Evolutionary conservation across 2,113 vertebrate species (phyloP).

Genomic region (Antennarius striatus): DNA sequence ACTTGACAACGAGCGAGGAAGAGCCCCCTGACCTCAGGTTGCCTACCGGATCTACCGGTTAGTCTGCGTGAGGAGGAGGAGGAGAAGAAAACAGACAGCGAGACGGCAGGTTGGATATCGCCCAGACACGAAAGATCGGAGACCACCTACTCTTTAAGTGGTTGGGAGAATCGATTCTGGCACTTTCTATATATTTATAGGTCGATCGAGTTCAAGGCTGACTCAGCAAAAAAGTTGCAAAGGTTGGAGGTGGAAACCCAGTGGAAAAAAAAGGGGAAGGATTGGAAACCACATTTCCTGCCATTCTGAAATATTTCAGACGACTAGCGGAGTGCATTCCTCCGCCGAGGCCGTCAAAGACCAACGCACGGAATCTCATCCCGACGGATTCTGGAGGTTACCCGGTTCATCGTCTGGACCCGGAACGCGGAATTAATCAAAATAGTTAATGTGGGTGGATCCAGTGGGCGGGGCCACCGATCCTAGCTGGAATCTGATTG

Average conservation of each 20-base stretch:
- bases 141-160: constrained; percentile 20
- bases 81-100: constrained; percentile 30
- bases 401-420: no score
- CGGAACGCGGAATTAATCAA: no score
- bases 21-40: constrained; percentile 38
- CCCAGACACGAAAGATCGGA: not conserved
- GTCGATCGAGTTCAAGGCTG: not conserved
- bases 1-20: constrained; percentile 36
- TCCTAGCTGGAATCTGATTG: no score
- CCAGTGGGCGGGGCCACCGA: no score
- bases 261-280: no score
- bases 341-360: no score
- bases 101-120: constrained; percentile 17
- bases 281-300: no score
- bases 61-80: constrained; percentile 19
- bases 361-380: no score
- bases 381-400: no score
- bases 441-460: no score
- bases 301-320: no score
- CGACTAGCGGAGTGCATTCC: no score
- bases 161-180: not conserved
- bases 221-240: not conserved
- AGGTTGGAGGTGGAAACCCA: not conserved
- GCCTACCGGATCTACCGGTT: constrained; percentile 22
- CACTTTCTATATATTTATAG: not conserved